phyloP scores from a whole-genome alignment of 1,140 invertebrate genomes.

The Conopomorpha cramerella region DNA sequence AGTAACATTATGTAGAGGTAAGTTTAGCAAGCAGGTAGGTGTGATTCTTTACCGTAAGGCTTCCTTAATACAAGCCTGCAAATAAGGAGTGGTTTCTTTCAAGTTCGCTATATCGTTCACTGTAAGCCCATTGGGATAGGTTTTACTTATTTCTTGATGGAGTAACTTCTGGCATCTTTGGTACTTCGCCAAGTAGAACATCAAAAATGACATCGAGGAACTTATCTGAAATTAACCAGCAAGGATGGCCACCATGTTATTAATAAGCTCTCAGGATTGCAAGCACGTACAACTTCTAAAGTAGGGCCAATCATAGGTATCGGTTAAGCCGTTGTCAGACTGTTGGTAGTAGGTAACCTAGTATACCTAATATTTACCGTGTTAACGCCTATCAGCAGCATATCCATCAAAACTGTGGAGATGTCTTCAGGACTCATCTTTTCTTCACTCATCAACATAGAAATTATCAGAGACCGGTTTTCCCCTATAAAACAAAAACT shows the following conservation, averaged over 20 bases:
- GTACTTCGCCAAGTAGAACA: constrained; percentile 52
- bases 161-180: constrained; percentile 53
- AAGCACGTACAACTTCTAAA: no score
- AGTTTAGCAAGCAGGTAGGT: no score
- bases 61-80: constrained; percentile 61
- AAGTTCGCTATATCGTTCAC: constrained; percentile 29
- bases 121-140: constrained; percentile 31
- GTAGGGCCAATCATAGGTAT: no score
- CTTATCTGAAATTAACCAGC: constrained; percentile 38
- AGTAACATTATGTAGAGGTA: no score
- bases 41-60: constrained; percentile 48
- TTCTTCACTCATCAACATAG: constrained; percentile 59
- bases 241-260: no score
- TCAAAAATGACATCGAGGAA: constrained; percentile 38
- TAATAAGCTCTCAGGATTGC: no score
- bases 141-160: constrained; percentile 59
- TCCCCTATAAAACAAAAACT: neutral
- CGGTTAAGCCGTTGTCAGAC: no score
- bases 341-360: no score
- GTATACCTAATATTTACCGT: constrained; percentile 45
- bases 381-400: constrained; percentile 66
- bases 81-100: constrained; percentile 44
- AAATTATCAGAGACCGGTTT: constrained; percentile 30
- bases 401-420: constrained; percentile 66
- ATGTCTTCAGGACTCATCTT: constrained; percentile 64